A percentile compares a stretch with the other conserved stretches of the same genome.
These are phyloP conservation scores for Alouatta caraya DNA, from an alignment of 2,797 vertebrate species.

Conservation along the genomic window DNA sequence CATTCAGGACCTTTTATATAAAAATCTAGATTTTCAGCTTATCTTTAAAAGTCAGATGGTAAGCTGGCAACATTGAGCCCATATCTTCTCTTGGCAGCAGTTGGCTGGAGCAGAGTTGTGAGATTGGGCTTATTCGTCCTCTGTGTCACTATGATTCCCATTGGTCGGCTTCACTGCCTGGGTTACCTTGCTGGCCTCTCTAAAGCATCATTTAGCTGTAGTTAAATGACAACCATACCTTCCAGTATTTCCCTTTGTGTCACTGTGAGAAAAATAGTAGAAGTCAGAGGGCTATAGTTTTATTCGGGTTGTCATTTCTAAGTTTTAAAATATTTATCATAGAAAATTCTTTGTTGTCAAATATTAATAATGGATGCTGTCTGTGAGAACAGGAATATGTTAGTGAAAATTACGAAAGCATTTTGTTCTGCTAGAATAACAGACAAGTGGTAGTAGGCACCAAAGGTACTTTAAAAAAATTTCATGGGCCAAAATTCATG, in stretches of 20 bases:
- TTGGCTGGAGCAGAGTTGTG: neutral
- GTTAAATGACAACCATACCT: neutral
- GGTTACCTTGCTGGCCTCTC: neutral
- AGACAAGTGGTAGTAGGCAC: neutral
- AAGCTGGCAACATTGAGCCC: neutral
- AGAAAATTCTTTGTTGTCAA: neutral
- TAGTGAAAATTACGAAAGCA: neutral
- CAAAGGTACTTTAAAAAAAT: neutral
- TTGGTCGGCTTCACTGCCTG: neutral
- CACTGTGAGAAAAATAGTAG: neutral
- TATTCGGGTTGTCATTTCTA: neutral
- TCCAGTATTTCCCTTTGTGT: neutral
- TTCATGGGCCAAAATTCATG: neutral
- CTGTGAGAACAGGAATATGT: neutral
- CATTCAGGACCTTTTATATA: neutral
- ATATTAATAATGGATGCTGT: neutral
- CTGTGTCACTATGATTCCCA: neutral
- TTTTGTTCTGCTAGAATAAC: neutral
- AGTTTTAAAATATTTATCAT: neutral
- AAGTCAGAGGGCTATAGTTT: neutral
- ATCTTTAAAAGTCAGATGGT: neutral
- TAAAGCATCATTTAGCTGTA: neutral
- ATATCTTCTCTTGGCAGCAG: neutral
- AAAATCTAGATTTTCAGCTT: constrained; percentile 9
- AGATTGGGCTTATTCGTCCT: neutral